Conservation (phyloP, 2,797 vertebrate genomes). For the Adelosebastes latens region DNA sequence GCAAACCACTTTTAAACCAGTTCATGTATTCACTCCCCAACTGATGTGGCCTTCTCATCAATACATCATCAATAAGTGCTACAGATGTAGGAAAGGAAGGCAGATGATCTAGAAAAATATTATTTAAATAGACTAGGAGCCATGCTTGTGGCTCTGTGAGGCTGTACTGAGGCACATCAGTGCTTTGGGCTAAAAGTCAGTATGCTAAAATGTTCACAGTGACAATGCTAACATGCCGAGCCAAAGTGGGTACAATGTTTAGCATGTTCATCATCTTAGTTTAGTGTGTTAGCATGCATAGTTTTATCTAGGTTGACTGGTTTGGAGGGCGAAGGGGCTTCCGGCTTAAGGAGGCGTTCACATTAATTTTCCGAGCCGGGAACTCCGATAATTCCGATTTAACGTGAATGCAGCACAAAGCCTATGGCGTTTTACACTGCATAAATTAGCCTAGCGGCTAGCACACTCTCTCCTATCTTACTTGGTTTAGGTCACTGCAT, state of each 20-base stretch:
- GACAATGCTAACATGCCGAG: neutral
- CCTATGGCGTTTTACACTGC: neutral
- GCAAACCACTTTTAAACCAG: conserved; percentile 42
- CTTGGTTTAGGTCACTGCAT: neutral
- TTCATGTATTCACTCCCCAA: conserved; percentile 36
- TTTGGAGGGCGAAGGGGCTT: no score
- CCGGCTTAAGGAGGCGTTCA: no score
- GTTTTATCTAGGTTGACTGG: no score
- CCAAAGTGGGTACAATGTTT: neutral
- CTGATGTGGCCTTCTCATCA: conserved; percentile 41
- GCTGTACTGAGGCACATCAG: neutral
- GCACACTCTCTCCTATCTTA: neutral
- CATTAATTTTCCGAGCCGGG: rapidly evolving
- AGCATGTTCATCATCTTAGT: neutral
- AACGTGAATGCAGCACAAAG: neutral
- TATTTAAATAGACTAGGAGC: neutral
- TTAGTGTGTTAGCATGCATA: neutral
- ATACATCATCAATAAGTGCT: conserved; percentile 36
- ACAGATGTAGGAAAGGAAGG: conserved; percentile 15
- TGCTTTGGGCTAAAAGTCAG: neutral
- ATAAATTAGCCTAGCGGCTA: neutral
- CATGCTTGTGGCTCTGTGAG: neutral
- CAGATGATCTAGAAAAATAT: neutral
- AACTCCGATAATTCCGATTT: no score
- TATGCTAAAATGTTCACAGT: neutral